Base-by-base conservation (phyloP, 2,113 vertebrate species). In the Ctenomys sociabilis region DNA sequence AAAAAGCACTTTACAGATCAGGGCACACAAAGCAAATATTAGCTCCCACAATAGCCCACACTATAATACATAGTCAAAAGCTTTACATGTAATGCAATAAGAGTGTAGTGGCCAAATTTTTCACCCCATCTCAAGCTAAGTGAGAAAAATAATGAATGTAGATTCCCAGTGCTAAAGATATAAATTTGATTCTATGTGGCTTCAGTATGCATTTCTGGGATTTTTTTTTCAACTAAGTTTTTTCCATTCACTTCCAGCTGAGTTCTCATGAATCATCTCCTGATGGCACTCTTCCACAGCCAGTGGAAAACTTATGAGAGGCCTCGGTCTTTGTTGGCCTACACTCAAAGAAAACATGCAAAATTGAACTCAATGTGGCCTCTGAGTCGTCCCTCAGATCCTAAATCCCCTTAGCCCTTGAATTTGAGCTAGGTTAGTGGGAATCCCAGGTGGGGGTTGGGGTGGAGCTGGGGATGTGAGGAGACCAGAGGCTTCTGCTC, bases 211-310 rank as follows among this genome's bases (percentile, higher is more conserved):
- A 93, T 82, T 94, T 87, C 94, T 97, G 88, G 54, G 57, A 96
- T 96, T 90, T 95, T 95, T 88, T 52, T 64, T 61, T 94, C 64
- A 85, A 92, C 72, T 59, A 80, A 95, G 21, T 68, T 95, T 97
- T 96, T 95, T 88, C 95, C 95, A 96, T 88, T 97, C 94, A 84
- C 63, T 96, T 94, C 32, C 82, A 97, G 80, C 95, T 90, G 87
- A 95, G 92, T 87, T 89, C 97, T 95, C 95, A 97, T 97, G 97
- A 96, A 96, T 98, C 97, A 97, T 97, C 88, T 94, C 70, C 88
- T 43, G n/a, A 52, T 95, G 97, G 93, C 72, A 72, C 85, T 72
- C 32, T 97, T 97, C 93, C 49, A 85, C 66, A 82, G 54, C 85
- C 93, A 64, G 87, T 49, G 96, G 97, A 96, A 96, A 90, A 78